These are phyloP conservation scores for Corythornis vintsioides DNA, from an alignment of 2,113 vertebrate species.

Conservation along the genomic window DNA sequence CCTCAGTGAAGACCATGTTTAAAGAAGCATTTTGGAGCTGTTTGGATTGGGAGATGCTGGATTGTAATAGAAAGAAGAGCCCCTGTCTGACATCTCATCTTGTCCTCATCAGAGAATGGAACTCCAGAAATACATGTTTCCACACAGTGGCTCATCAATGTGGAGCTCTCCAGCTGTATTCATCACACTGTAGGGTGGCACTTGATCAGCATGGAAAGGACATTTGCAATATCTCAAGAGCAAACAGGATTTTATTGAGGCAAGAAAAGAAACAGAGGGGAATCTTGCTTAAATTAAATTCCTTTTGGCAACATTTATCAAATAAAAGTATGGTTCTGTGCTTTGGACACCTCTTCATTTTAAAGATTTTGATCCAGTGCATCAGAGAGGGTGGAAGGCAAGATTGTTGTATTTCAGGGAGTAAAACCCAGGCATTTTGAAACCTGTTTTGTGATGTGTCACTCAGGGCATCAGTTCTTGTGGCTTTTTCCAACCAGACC, in stretches of 20 bases:
- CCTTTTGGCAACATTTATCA: background rate
- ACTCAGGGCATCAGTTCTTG: background rate
- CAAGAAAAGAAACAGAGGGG: background rate
- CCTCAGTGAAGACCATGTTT: background rate
- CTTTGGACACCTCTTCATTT: background rate
- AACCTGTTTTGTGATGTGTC: background rate
- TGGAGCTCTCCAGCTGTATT: background rate
- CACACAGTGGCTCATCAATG: background rate
- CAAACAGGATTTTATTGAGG: background rate
- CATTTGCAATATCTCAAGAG: background rate
- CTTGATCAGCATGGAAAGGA: background rate
- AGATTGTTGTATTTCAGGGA: background rate
- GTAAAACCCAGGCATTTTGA: background rate
- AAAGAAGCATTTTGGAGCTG: background rate
- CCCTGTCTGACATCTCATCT: background rate
- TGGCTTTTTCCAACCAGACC: background rate
- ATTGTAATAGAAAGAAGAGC: background rate
- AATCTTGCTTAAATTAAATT: background rate
- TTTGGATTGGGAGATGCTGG: background rate
- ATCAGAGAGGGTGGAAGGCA: fast-evolving
- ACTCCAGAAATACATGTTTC: background rate
- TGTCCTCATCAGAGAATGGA: background rate
- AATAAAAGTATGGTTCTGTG: background rate
- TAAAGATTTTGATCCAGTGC: background rate
- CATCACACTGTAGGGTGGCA: background rate